A percentile compares a stretch with the other conserved stretches of the same genome.
phyloP scores from a whole-genome alignment of 2,113 vertebrate genomes.

The Heptranchias perlo region DNA sequence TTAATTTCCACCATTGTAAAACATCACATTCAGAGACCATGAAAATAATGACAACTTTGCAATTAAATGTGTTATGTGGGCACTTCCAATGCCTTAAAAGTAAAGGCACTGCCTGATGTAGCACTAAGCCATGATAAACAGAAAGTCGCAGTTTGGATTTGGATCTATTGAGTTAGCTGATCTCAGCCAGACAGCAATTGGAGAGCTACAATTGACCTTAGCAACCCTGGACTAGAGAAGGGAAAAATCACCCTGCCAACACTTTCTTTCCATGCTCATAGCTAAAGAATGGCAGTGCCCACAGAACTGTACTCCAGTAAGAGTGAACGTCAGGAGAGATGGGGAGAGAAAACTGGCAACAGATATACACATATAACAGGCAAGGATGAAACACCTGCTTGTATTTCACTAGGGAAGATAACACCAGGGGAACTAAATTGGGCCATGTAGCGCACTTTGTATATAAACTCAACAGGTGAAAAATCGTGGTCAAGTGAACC shows the following conservation, averaged over 20 bases:
- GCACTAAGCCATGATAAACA: not conserved
- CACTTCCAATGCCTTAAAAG: too few species aligned
- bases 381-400: not conserved
- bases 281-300: not conserved
- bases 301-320: not conserved
- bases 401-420: not conserved
- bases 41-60: too few species aligned
- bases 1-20: not conserved
- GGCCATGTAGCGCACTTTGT: too few species aligned
- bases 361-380: not conserved
- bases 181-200: not conserved
- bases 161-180: not conserved
- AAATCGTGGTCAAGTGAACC: not conserved
- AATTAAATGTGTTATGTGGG: not conserved
- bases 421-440: not conserved
- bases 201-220: not conserved
- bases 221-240: not conserved
- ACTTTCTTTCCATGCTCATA: not conserved
- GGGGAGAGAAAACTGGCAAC: not conserved
- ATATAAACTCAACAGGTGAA: not conserved
- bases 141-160: not conserved
- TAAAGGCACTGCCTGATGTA: too few species aligned
- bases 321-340: not conserved
- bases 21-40: too few species aligned
- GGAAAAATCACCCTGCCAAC: not conserved